Evolutionary conservation across 2,888 invertebrate genomes (phyloP).

Genomic region (Emmelina monodactyla): DNA sequence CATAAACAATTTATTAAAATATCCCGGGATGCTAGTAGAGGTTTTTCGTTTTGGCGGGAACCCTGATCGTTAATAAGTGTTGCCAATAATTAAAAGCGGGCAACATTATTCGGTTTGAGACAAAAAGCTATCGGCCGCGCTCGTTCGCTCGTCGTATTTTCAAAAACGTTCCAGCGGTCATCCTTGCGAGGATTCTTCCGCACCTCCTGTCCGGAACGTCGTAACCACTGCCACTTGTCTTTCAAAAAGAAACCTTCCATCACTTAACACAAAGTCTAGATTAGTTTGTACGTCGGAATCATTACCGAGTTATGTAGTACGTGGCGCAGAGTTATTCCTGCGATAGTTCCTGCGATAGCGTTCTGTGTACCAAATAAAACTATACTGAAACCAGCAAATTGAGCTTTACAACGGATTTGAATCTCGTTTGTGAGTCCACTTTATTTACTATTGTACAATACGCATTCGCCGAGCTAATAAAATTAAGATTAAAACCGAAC

Average conservation of each 20-base stretch:
- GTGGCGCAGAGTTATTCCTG: conserved; percentile 41
- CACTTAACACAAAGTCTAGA: neutral
- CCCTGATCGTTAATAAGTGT: conserved; percentile 46
- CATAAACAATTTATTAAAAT: conserved; percentile 2
- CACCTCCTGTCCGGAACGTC: conserved; percentile 12
- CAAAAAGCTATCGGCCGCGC: conserved; percentile 52
- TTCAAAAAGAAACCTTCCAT: neutral
- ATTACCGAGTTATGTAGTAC: conserved; percentile 7
- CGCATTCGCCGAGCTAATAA: too few relatives aligned
- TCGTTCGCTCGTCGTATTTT: conserved; percentile 59
- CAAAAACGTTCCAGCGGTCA: conserved; percentile 49
- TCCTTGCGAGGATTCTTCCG: conserved; percentile 20
- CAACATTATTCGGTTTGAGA: conserved; percentile 29
- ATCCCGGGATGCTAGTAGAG: neutral
- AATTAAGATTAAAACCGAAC: conserved; percentile 2
- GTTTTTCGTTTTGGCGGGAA: neutral
- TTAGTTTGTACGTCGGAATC: neutral
- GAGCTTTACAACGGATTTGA: conserved; percentile 37
- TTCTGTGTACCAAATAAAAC: conserved; percentile 45
- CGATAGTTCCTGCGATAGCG: conserved; percentile 53
- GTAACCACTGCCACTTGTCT: neutral
- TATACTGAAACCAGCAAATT: conserved; percentile 49
- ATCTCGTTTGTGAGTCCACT: conserved; percentile 22
- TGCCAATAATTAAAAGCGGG: conserved; percentile 47
- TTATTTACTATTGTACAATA: conserved; percentile 4